Evolutionary conservation across 2,888 invertebrate species (phyloP), one percentile per base, ranked within the genome.

Genomic region (Acanthopleura granulata): DNA sequence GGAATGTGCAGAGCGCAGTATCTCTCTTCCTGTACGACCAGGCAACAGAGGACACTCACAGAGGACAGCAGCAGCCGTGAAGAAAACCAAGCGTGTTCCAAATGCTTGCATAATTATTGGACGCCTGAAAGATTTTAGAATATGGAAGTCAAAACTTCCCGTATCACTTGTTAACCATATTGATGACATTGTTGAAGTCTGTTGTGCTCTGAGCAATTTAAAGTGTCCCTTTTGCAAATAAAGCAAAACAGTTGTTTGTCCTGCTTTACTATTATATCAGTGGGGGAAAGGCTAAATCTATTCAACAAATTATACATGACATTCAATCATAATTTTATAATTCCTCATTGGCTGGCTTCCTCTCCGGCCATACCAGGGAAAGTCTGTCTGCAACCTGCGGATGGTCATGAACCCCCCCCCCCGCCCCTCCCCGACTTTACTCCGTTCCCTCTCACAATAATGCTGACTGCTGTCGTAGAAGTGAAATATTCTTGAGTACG

Each of bases 31-130:
- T 73, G 73, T 80, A 0, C 80, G 81, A 22, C 79, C 79, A 50
- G 76, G 76, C 6, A 76, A 40, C 27, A 72, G 77, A 66, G 82
- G 82, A 18, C 66, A 70, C 14, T 78, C 75, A 14, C 82, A 81
- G 66, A 75, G 79, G 77, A 49, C 77, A 29, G 70, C 62, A 29
- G 74, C 74, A 27, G 62, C 29, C 73, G 81, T 82, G 1, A 18
- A 50, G 57, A 79, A 79, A 71, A 82, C 79, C 4, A 81, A 79
- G 62, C 61, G 71, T 27, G 76, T 80, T 16, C 78, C 81, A 1
- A 81, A 82, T 74, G 72, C 72, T n/a, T 18, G 82, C n/a, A 83
- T 83, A 27, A 71, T 77, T 22, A 79, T 82, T 50, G 66, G 79
- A 62, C 71, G 81, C 14, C 51, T 83, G 51, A 83, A 82, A 71